phyloP scores from a whole-genome alignment of 2,888 invertebrate genomes.

The Alcis repandata region DNA sequence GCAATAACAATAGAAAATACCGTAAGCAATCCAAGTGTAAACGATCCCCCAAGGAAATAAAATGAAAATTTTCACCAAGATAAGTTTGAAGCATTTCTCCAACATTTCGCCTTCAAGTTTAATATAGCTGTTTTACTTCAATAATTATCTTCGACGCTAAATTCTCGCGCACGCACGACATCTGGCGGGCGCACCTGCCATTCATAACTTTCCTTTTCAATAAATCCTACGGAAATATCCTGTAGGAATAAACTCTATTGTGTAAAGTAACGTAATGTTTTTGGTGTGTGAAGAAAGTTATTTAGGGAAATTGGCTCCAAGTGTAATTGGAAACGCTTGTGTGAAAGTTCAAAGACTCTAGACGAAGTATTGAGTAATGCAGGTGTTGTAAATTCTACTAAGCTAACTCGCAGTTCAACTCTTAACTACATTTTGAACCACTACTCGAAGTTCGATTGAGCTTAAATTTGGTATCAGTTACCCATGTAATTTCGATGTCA shows the following conservation, averaged over 20 bases:
- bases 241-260: slow-evolving; percentile 54
- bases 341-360: no score
- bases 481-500: no score
- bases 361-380: no score
- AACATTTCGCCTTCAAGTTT: slow-evolving; percentile 50
- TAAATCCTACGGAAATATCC: slow-evolving; percentile 61
- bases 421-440: no score
- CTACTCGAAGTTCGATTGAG: no score
- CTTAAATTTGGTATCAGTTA: no score
- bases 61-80: slow-evolving; percentile 50
- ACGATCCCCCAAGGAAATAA: slow-evolving; percentile 37
- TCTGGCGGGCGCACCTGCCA: slow-evolving; percentile 67
- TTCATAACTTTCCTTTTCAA: slow-evolving; percentile 74
- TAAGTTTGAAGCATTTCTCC: slow-evolving; percentile 48
- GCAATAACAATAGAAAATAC: not conserved
- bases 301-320: not conserved
- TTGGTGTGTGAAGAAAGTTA: not conserved
- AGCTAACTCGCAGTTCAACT: no score
- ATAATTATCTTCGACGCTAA: slow-evolving; percentile 62
- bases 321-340: not conserved
- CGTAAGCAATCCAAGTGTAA: slow-evolving; percentile 9
- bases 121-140: slow-evolving; percentile 53
- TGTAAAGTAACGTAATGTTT: slow-evolving; percentile 43
- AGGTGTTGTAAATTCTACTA: no score
- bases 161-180: slow-evolving; percentile 58